These are phyloP conservation scores for Drosophila kikkawai DNA, from an alignment of 1,140 invertebrate species.

Conservation along the genomic window DNA sequence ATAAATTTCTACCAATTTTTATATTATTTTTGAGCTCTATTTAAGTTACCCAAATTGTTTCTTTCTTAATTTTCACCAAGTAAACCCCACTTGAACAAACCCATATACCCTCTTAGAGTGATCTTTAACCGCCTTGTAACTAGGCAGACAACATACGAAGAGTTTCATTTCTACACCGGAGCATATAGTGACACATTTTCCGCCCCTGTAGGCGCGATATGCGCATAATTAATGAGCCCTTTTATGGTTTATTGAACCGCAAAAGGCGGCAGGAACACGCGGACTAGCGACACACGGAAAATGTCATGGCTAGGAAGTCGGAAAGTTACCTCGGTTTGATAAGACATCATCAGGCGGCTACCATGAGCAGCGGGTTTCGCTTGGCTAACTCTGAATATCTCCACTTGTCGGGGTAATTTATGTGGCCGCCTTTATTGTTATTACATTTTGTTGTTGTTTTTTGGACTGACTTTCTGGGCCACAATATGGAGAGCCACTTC, in stretches of 20 bases:
- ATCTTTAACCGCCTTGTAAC: constrained; percentile 16
- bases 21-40: neutral
- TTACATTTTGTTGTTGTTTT: constrained; percentile 46
- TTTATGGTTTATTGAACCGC: constrained; percentile 85
- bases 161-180: constrained; percentile 43
- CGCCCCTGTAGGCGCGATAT: constrained; percentile 82
- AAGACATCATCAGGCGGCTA: constrained; percentile 41
- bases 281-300: constrained; percentile 42
- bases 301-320: constrained; percentile 62
- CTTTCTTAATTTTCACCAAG: neutral
- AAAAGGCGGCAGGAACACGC: constrained; percentile 50
- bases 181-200: constrained; percentile 77
- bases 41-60: no score
- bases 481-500: constrained; percentile 6
- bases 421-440: constrained; percentile 79
- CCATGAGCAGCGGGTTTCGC: constrained; percentile 58
- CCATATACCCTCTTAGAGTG: neutral
- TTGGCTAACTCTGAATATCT: constrained; percentile 69
- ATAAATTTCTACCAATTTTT: neutral
- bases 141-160: constrained; percentile 18
- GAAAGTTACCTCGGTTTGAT: constrained; percentile 58
- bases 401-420: constrained; percentile 78
- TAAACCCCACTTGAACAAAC: neutral
- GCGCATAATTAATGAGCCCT: constrained; percentile 85
- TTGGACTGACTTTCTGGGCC: constrained; percentile 38